A percentile compares a stretch with the other conserved stretches of the same genome.
Conservation (phyloP, 1,140 invertebrate genomes). For the Diachasmimorpha longicaudata region DNA sequence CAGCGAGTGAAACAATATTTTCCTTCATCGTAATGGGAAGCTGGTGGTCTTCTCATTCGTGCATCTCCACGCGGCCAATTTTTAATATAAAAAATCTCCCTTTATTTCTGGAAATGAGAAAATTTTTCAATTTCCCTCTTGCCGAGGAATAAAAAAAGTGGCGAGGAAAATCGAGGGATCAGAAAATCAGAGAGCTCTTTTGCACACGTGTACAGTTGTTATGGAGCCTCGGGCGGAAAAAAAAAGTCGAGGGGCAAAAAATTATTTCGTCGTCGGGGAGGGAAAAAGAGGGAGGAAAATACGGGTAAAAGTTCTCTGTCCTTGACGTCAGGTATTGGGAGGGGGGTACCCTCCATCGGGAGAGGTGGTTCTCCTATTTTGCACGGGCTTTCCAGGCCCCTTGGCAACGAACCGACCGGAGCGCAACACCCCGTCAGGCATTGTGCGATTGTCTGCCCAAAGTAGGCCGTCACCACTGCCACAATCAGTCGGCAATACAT, state of each 20-base stretch:
- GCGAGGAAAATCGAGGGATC: background rate
- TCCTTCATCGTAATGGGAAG: too few relatives aligned
- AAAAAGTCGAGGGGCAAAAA: background rate
- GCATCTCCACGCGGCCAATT: background rate
- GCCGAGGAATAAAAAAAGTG: background rate
- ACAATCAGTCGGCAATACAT: background rate
- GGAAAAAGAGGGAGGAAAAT: too few relatives aligned
- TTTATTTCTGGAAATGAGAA: background rate
- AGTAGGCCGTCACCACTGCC: background rate
- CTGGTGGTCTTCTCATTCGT: too few relatives aligned
- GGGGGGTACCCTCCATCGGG: too few relatives aligned
- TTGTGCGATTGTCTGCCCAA: constrained; percentile 1
- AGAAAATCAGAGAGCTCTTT: background rate
- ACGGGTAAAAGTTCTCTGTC: too few relatives aligned
- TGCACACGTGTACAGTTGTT: background rate
- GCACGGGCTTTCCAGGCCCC: background rate
- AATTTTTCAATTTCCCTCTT: background rate
- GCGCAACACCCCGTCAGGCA: background rate
- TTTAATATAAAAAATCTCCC: background rate
- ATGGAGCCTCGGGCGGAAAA: background rate
- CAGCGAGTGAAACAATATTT: too few relatives aligned
- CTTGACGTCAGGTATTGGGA: too few relatives aligned
- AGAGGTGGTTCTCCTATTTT: too few relatives aligned
- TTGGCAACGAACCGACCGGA: background rate
- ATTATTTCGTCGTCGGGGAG: background rate